Conservation (phyloP, 2,888 invertebrate species). For the Meganola albula region DNA sequence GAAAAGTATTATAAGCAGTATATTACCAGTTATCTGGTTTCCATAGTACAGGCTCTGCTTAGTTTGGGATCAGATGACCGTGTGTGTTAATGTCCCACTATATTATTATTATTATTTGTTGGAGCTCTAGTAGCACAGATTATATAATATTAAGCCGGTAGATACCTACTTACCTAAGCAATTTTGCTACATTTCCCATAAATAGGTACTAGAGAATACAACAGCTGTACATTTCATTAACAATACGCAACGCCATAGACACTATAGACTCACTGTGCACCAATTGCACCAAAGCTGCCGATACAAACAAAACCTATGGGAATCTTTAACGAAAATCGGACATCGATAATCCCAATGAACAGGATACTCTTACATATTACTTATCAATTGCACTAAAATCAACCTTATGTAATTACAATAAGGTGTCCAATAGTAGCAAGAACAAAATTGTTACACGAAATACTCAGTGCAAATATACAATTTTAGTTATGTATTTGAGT, state of each 20-base stretch:
- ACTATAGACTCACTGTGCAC: constrained; percentile 10
- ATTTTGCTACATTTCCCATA: too few species aligned
- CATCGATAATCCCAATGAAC: constrained; percentile 46
- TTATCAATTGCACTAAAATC: constrained; percentile 3
- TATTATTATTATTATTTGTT: too few species aligned
- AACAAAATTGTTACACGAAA: constrained; percentile 20
- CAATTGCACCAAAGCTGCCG: constrained; percentile 23
- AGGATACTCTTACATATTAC: constrained; percentile 12
- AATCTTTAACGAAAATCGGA: constrained; percentile 41
- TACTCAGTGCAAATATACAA: constrained; percentile 23
- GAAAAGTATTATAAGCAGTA: too few species aligned
- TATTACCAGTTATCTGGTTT: too few species aligned
- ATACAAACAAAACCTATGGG: constrained; percentile 40
- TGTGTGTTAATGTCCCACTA: too few species aligned
- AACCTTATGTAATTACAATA: neutral
- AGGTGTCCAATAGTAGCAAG: constrained; percentile 6
- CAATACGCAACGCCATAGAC: constrained; percentile 28
- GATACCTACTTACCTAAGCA: too few species aligned
- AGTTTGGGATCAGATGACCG: too few species aligned
- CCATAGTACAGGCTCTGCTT: too few species aligned
- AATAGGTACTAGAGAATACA: too few species aligned
- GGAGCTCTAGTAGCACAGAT: too few species aligned
- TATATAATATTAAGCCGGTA: too few species aligned
- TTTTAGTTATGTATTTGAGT: constrained; percentile 7
- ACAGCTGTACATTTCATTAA: constrained; percentile 22